These are phyloP conservation scores for Morinoia aosen DNA, from an alignment of 2,888 invertebrate species.

Conservation along the genomic window DNA sequence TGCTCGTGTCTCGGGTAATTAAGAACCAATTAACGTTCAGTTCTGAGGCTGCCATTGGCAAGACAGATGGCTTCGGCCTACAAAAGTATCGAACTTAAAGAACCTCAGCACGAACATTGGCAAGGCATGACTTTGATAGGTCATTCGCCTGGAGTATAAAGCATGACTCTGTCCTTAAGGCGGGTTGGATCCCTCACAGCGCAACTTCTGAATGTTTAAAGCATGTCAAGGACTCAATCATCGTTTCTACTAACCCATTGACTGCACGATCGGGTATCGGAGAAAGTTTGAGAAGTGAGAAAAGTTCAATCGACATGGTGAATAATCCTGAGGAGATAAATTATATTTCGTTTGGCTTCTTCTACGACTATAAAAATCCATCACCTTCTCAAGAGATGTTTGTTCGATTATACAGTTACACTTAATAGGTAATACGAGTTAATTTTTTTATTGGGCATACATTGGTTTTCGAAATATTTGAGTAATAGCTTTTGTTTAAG, in stretches of 20 bases:
- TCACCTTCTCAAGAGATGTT: too few species aligned
- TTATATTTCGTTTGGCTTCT: too few species aligned
- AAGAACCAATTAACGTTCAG: slow-evolving; percentile 30
- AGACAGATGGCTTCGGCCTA: slow-evolving; percentile 29
- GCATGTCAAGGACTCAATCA: neutral
- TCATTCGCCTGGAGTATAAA: neutral
- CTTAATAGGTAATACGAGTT: too few species aligned
- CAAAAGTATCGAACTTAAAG: slow-evolving; percentile 1
- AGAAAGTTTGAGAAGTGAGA: neutral
- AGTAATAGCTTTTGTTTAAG: too few species aligned
- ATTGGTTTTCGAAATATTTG: too few species aligned
- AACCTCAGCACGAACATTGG: neutral
- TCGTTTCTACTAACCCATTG: neutral
- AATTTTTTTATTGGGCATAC: too few species aligned
- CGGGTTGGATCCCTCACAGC: neutral
- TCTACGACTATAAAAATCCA: too few species aligned
- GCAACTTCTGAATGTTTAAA: neutral
- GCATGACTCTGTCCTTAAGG: neutral
- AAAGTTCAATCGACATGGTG: neutral
- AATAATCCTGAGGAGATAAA: too few species aligned
- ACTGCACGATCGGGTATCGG: neutral
- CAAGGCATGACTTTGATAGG: slow-evolving; percentile 17
- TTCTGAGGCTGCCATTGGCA: slow-evolving; percentile 19
- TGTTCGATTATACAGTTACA: too few species aligned
- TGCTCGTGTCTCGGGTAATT: slow-evolving; percentile 44